A percentile compares a stretch with the other conserved stretches of the same genome.
Conservation (phyloP, 1,140 invertebrate genomes). For the Pachypsylla venusta region DNA sequence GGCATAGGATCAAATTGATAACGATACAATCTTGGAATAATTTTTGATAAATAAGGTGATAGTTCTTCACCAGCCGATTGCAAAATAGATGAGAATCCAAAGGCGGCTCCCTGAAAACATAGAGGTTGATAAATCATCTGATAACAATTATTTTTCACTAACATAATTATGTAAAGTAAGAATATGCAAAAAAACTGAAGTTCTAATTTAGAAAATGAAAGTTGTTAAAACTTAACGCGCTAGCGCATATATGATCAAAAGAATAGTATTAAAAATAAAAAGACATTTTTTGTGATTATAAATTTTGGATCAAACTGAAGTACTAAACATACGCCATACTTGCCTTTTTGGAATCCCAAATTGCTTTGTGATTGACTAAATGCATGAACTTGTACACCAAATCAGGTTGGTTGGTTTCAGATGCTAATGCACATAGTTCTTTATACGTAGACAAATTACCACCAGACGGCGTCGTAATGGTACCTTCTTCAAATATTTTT, state of each 20-base stretch:
- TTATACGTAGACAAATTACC: slow-evolving; percentile 59
- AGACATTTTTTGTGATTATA: too few relatives aligned
- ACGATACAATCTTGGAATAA: slow-evolving; percentile 77
- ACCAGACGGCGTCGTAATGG: slow-evolving; percentile 64
- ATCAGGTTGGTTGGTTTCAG: slow-evolving; percentile 86
- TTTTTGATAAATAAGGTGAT: slow-evolving; percentile 59
- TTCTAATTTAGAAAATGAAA: too few relatives aligned
- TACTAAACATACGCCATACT: not conserved
- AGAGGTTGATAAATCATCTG: too few relatives aligned
- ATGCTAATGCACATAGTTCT: slow-evolving; percentile 82
- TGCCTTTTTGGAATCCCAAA: slow-evolving; percentile 74
- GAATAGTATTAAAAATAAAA: too few relatives aligned
- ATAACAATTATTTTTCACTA: too few relatives aligned
- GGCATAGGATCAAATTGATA: slow-evolving; percentile 83
- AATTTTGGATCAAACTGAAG: too few relatives aligned
- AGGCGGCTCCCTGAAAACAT: slow-evolving; percentile 60
- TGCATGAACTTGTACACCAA: slow-evolving; percentile 92
- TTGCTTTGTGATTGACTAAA: slow-evolving; percentile 80
- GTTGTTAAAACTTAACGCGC: too few relatives aligned
- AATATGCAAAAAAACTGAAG: too few relatives aligned
- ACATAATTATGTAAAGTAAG: too few relatives aligned
- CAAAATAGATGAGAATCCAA: slow-evolving; percentile 75
- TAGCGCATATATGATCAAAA: too few relatives aligned
- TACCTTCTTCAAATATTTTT: slow-evolving; percentile 74
- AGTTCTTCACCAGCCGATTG: slow-evolving; percentile 65